These are phyloP conservation scores for Anarhynchus alexandrinus DNA, from an alignment of 2,113 vertebrate genomes.

Conservation along the genomic window DNA sequence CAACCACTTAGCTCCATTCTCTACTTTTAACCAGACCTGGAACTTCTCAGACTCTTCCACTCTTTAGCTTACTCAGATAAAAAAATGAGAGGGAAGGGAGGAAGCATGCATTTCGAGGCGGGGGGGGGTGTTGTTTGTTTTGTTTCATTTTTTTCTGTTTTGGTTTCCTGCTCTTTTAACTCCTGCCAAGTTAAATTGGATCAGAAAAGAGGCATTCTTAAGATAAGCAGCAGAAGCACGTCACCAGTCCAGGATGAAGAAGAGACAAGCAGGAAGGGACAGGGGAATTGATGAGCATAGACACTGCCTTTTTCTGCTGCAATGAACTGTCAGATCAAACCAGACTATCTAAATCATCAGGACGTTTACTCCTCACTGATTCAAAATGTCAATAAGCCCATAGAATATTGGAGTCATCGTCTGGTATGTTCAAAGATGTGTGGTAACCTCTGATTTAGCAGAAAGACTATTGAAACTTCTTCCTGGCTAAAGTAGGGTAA, in stretches of 20 bases:
- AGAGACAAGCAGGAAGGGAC: neutral
- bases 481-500: neutral
- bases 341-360: neutral
- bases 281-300: neutral
- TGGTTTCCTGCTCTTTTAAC: neutral
- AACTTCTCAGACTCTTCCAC: neutral
- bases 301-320: neutral
- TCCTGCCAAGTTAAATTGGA: neutral
- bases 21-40: neutral
- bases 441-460: neutral
- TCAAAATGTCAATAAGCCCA: neutral
- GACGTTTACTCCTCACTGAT: neutral
- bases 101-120: neutral
- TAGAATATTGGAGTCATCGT: fast-evolving
- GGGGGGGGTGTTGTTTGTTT: neutral
- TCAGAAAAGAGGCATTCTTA: neutral
- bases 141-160: neutral
- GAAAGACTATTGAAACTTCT: neutral
- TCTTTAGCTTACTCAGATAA: neutral
- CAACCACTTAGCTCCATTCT: neutral
- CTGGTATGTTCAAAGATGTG: neutral
- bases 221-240: neutral
- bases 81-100: neutral
- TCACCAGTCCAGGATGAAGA: neutral
- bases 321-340: neutral